These are phyloP conservation scores for Macrostomum lignano DNA, from an alignment of 1,140 invertebrate genomes.

Conservation along the genomic window DNA sequence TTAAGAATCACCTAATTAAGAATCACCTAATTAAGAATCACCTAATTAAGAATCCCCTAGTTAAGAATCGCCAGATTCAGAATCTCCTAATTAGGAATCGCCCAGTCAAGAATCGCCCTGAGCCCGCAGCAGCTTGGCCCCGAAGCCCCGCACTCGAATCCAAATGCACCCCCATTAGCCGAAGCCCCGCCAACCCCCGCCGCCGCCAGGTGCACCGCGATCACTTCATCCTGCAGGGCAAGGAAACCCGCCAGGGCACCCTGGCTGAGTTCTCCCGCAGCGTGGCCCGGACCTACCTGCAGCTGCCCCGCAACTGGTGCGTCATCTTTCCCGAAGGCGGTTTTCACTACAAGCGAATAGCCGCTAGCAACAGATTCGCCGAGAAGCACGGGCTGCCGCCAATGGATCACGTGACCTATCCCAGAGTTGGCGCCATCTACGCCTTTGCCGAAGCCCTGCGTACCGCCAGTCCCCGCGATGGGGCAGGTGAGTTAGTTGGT, in stretches of 20 bases:
- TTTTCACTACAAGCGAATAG: slow-evolving; percentile 57
- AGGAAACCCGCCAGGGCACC: slow-evolving; percentile 42
- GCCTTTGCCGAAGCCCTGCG: slow-evolving; percentile 13
- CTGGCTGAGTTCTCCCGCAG: slow-evolving; percentile 41
- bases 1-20: too few relatives aligned
- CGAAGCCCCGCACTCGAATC: not conserved
- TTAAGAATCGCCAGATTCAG: too few relatives aligned
- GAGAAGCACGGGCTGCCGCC: slow-evolving; percentile 52
- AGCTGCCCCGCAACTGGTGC: slow-evolving; percentile 49
- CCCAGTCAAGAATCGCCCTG: too few relatives aligned
- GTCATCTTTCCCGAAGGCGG: slow-evolving; percentile 77
- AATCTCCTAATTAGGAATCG: too few relatives aligned
- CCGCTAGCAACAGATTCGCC: slow-evolving; percentile 56
- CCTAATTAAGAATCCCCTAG: too few relatives aligned
- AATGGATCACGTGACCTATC: slow-evolving; percentile 53
- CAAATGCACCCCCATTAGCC: not conserved
- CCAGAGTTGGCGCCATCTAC: slow-evolving; percentile 51
- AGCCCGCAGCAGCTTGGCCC: not conserved
- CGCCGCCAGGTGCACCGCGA: slow-evolving; percentile 70
- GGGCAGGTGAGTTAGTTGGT: slow-evolving; percentile 6
- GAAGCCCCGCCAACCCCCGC: not conserved
- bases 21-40: too few relatives aligned
- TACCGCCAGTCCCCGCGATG: slow-evolving; percentile 2
- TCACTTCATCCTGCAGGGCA: slow-evolving; percentile 68
- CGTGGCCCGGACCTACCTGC: slow-evolving; percentile 42